A percentile compares a stretch with the other conserved stretches of the same genome.
These are phyloP conservation scores for Holocentrus rufus DNA, from an alignment of 2,797 vertebrate genomes.

Conservation along the genomic window DNA sequence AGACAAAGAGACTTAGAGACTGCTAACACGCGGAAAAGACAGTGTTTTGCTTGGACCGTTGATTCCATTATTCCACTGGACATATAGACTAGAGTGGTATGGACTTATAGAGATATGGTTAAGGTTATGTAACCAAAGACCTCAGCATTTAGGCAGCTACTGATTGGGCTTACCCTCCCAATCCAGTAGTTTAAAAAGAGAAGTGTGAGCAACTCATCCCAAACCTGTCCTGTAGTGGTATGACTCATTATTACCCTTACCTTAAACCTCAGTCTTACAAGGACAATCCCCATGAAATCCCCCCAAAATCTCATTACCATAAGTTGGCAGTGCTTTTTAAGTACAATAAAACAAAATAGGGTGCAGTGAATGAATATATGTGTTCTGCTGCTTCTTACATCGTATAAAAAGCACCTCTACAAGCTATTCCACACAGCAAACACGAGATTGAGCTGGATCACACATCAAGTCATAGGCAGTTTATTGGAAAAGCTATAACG, in stretches of 20 bases:
- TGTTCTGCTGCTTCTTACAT: not conserved
- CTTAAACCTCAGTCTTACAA: slow-evolving; percentile 17
- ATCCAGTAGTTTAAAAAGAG: slow-evolving; percentile 20
- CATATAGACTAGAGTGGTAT: not conserved
- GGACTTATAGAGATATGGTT: not conserved
- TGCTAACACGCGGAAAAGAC: slow-evolving; percentile 45
- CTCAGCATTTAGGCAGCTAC: slow-evolving; percentile 11
- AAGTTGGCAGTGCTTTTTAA: not conserved
- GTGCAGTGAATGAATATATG: not conserved
- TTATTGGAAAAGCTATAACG: not conserved
- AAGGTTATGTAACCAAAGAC: slow-evolving; percentile 20
- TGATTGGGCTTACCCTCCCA: slow-evolving; percentile 31
- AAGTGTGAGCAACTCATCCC: not conserved
- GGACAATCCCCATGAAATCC: slow-evolving; percentile 13
- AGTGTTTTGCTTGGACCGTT: slow-evolving; percentile 51
- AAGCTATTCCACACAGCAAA: too few relatives aligned
- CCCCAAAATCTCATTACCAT: slow-evolving; percentile 4
- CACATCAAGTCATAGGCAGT: not conserved
- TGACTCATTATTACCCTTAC: slow-evolving; percentile 6
- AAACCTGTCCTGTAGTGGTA: slow-evolving; percentile 14
- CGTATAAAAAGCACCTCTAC: not conserved
- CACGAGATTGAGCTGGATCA: not conserved
- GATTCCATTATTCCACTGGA: slow-evolving; percentile 49
- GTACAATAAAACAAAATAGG: slow-evolving; percentile 16
- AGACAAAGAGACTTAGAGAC: slow-evolving; percentile 27